Base-by-base conservation (phyloP, 2,888 invertebrate species). In the Macaria liturata region DNA sequence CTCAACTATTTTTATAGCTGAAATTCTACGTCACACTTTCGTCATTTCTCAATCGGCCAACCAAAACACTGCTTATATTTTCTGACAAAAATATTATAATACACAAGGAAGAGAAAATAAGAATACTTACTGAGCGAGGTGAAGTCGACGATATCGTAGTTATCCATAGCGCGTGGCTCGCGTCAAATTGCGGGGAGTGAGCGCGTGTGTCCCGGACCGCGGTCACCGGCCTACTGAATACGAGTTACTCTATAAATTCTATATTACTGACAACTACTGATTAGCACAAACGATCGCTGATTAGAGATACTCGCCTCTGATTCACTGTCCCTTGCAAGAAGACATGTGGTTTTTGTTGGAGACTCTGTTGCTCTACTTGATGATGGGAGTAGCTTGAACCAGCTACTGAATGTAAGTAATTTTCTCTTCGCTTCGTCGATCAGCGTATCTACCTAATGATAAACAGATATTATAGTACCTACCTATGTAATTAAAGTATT, bases 141-240 rank as follows among this genome's bases (percentile, higher is more conserved):
- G 65, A 86, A 90, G 39, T 87, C 84, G 9, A 88, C 84, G 47
- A 88, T 74, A 76, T 84, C 72, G 65, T 76, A 88, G 65, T 77
- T 76, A 70, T 81, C 88, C 88, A 88, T 89, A 68, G 63, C 65
- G 70, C 66, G 67, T 72, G 62, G 54, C 60, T 54, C 59, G 52
- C 54, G 42, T 42, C 48, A 47, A 46, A 52, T 34, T 62, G 57
- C 34, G 63, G 50, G 37, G 49, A 51, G 60, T 52, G 64, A 54
- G 67, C 57, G 71, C 81, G 83, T 70, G 71, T 75, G 65, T 59
- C 69, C 65, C 71, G 65, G 66, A 62, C 69, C 66, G 78, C 83
- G 83, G 82, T 84, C 85, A 79, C 75, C 81, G 83, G 70, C 80
- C 83, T 78, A 91, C 88, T 91, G 86, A 86, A 86, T 83, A 80